These are phyloP conservation scores for Holothuria glaberrima DNA, from an alignment of 35 echinoderm and acorn worm species.

Conservation along the genomic window DNA sequence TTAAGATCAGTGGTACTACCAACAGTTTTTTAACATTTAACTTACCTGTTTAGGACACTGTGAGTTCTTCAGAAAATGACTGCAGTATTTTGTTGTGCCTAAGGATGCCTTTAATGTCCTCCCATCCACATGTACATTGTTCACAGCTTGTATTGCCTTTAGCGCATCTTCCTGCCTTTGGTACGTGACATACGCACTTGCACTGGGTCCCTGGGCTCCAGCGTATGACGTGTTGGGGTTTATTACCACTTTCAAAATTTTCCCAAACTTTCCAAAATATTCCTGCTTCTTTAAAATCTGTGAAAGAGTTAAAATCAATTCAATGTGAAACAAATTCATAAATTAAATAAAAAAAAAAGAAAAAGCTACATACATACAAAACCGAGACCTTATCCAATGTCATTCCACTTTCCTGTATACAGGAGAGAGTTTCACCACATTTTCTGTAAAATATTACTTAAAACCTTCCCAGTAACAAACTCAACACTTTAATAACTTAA, in stretches of 20 bases:
- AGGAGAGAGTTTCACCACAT: no score
- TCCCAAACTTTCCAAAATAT: slow-evolving; percentile 99
- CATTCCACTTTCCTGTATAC: no score
- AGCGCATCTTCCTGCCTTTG: slow-evolving; percentile 86
- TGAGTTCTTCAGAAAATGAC: slow-evolving; percentile 95
- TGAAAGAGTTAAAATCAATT: background rate
- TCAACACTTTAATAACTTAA: no score
- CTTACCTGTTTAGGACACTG: slow-evolving; percentile 93
- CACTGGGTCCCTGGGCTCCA: slow-evolving; percentile 96
- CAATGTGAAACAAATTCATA: background rate
- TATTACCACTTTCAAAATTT: slow-evolving; percentile 96
- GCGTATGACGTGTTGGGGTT: slow-evolving; percentile 99
- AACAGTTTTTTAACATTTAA: no score
- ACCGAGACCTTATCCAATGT: no score
- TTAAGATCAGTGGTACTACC: no score
- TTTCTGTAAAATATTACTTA: no score
- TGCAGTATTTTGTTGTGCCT: slow-evolving; percentile 99
- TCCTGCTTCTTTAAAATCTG: slow-evolving; percentile 98
- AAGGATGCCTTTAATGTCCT: slow-evolving; percentile 96
- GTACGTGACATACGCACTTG: slow-evolving; percentile 98
- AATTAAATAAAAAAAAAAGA: background rate
- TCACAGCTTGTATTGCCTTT: slow-evolving; percentile 95
- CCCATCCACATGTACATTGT: slow-evolving; percentile 98
- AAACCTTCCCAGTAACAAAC: no score
- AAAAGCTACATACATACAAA: no score